These are phyloP conservation scores for Ichneumon xanthorius DNA, from an alignment of 2,888 invertebrate genomes.

Conservation along the genomic window DNA sequence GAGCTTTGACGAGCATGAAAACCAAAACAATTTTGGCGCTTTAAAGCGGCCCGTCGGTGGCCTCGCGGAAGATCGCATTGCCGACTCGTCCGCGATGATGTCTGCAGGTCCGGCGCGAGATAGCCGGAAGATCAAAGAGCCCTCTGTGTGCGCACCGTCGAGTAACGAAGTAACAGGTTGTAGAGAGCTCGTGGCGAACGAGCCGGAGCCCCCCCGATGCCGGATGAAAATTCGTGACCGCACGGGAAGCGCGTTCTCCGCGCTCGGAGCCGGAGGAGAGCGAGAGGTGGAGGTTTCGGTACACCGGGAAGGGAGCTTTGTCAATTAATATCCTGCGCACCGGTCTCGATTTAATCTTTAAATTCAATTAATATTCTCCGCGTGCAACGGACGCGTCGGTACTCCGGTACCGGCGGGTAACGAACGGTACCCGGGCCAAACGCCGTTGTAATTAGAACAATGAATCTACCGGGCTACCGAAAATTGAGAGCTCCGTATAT, in stretches of 20 bases:
- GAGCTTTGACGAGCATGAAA: background rate
- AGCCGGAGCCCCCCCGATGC: constrained; percentile 41
- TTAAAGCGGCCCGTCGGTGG: background rate
- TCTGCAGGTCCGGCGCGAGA: constrained; percentile 4
- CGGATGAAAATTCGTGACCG: constrained; percentile 59
- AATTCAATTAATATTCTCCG: constrained; percentile 53
- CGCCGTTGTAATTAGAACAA: constrained; percentile 29
- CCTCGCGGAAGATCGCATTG: constrained; percentile 5
- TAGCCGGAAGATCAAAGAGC: constrained; percentile 44
- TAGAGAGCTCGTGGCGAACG: constrained; percentile 54
- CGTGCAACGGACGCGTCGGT: constrained; percentile 44
- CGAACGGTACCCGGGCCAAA: background rate
- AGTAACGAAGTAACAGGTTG: constrained; percentile 67
- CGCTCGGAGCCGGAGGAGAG: background rate
- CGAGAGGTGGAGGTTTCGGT: background rate
- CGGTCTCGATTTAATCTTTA: constrained; percentile 47
- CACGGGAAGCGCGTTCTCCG: constrained; percentile 3
- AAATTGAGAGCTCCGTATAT: background rate
- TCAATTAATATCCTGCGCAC: constrained; percentile 52
- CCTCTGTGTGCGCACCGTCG: background rate
- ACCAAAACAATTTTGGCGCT: background rate
- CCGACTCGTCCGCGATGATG: constrained; percentile 6
- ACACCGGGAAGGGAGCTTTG: constrained; percentile 38
- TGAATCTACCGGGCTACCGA: background rate
- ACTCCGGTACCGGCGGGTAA: background rate